A percentile compares a stretch with the other conserved stretches of the same genome.
Conservation (phyloP, 2,113 vertebrate species). For the Onychostruthus taczanowskii region DNA sequence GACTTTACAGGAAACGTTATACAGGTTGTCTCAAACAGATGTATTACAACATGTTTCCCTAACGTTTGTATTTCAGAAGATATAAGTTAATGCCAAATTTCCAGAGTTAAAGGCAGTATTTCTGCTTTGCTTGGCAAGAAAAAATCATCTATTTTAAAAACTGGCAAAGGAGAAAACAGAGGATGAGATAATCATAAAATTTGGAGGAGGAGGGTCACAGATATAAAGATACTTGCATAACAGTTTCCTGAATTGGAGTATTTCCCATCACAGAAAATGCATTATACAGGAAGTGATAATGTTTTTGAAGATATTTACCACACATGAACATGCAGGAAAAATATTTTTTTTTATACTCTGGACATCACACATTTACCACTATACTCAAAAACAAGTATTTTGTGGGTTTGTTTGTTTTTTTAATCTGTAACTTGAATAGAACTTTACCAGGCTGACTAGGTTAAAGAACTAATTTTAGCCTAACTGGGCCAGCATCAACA, state of each 20-base stretch:
- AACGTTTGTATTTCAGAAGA: slow-evolving; percentile 8
- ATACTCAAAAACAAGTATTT: not conserved
- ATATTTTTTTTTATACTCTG: not conserved
- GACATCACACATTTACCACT: not conserved
- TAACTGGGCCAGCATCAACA: not conserved
- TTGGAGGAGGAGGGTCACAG: not conserved
- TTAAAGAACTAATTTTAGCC: not conserved
- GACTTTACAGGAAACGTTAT: not conserved
- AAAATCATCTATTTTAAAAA: slow-evolving; percentile 25
- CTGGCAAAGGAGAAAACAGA: not conserved
- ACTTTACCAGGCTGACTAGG: not conserved
- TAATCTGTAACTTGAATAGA: not conserved
- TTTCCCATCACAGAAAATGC: not conserved
- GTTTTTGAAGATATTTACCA: not conserved
- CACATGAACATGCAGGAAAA: not conserved
- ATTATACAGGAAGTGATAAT: not conserved
- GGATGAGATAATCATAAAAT: not conserved
- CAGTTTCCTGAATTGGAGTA: not conserved
- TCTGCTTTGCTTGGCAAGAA: slow-evolving; percentile 14
- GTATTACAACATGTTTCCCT: not conserved
- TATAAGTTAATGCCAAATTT: not conserved
- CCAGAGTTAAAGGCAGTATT: not conserved
- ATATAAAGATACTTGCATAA: not conserved
- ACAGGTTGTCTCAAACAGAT: not conserved
- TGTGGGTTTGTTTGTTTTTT: not conserved